Percentiles rank a stretch among this genome's conserved stretches.
These are phyloP conservation scores for Drosophila sucinea DNA, from an alignment of 1,140 invertebrate genomes.

Conservation along the genomic window DNA sequence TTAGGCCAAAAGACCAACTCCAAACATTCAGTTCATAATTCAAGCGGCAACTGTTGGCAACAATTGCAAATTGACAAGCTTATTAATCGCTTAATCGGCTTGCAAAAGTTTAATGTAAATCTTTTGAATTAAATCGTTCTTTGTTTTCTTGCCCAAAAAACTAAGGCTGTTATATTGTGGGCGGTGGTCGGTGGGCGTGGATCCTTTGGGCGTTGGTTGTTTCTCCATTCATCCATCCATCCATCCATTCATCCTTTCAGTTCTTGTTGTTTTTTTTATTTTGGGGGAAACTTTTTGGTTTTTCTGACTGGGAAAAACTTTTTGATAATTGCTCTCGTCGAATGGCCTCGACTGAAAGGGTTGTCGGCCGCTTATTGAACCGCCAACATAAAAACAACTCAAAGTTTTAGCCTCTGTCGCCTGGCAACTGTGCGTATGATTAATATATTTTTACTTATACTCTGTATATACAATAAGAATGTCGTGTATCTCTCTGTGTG, in stretches of 20 bases:
- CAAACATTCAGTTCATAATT: slow-evolving; percentile 69
- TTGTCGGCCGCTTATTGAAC: slow-evolving; percentile 50
- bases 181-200: background rate
- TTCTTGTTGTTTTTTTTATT: background rate
- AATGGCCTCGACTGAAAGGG: slow-evolving; percentile 67
- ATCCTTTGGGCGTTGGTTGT: background rate
- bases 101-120: slow-evolving; percentile 75
- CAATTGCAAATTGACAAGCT: slow-evolving; percentile 81
- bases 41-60: slow-evolving; percentile 64
- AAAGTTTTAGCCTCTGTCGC: slow-evolving; percentile 41
- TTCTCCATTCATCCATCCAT: background rate
- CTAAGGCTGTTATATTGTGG: background rate
- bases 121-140: slow-evolving; percentile 67
- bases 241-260: background rate
- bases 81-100: slow-evolving; percentile 81
- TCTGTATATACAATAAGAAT: background rate
- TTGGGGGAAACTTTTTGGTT: slow-evolving; percentile 54
- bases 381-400: slow-evolving; percentile 37
- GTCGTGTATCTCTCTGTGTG: slow-evolving; percentile 23
- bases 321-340: slow-evolving; percentile 75
- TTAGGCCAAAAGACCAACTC: slow-evolving; percentile 11
- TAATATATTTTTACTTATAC: slow-evolving; percentile 47
- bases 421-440: slow-evolving; percentile 61
- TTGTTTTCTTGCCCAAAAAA: slow-evolving; percentile 31
- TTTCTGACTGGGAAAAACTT: slow-evolving; percentile 56